Evolutionary conservation across 1,140 invertebrate genomes (phyloP).

Genomic region (Atta colombica): DNA sequence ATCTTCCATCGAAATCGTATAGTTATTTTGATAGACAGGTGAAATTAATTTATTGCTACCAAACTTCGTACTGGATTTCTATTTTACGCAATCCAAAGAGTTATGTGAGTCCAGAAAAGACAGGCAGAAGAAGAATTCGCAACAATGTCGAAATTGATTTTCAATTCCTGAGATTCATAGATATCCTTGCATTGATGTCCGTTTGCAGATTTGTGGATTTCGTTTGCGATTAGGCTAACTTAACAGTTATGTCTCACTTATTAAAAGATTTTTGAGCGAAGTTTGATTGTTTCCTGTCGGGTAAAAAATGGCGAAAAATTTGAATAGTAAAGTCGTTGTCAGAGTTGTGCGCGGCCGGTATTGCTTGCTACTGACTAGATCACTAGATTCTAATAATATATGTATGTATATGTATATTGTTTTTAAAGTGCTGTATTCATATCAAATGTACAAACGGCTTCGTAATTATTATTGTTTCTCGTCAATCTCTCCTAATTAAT

Average conservation of each 20-base stretch:
- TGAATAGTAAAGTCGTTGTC: slow-evolving; percentile 81
- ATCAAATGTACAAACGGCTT: slow-evolving; percentile 72
- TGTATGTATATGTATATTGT: slow-evolving; percentile 62
- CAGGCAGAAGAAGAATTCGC: slow-evolving; percentile 35
- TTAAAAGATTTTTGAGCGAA: slow-evolving; percentile 81
- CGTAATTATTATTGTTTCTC: slow-evolving; percentile 53
- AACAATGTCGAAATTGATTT: slow-evolving; percentile 68
- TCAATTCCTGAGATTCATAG: slow-evolving; percentile 72
- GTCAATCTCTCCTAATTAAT: slow-evolving; percentile 39
- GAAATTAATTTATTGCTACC: slow-evolving; percentile 65
- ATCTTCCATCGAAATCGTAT: slow-evolving; percentile 11
- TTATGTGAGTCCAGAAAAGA: slow-evolving; percentile 59
- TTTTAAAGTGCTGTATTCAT: slow-evolving; percentile 76
- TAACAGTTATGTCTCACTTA: slow-evolving; percentile 76
- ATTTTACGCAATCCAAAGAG: slow-evolving; percentile 39
- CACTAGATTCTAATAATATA: slow-evolving; percentile 69
- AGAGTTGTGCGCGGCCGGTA: slow-evolving; percentile 81
- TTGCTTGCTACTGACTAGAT: slow-evolving; percentile 80
- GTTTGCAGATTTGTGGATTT: slow-evolving; percentile 66
- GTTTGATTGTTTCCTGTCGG: slow-evolving; percentile 80
- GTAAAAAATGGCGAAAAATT: slow-evolving; percentile 81
- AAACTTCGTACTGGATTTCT: slow-evolving; percentile 46
- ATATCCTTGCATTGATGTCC: slow-evolving; percentile 46
- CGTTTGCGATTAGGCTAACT: slow-evolving; percentile 75
- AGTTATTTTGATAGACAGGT: slow-evolving; percentile 28